These are phyloP conservation scores for Semaprochilodus insignis DNA, from an alignment of 2,797 vertebrate species.

Conservation along the genomic window DNA sequence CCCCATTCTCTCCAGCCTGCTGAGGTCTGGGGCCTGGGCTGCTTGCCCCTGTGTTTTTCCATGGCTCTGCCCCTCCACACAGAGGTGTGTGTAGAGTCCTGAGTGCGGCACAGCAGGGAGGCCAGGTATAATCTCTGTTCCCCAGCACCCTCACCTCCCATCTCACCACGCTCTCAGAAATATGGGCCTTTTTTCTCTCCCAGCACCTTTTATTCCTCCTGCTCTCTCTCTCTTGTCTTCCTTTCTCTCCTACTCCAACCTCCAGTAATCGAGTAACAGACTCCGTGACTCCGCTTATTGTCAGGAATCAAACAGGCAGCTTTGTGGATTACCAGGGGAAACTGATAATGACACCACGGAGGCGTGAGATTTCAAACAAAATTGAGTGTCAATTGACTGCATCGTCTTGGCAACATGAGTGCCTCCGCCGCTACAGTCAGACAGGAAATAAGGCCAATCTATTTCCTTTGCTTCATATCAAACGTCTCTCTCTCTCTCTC, in stretches of 20 bases:
- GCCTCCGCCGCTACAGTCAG: conserved; percentile 67
- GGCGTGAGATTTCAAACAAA: conserved; percentile 83
- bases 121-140: conserved; percentile 68
- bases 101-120: conserved; percentile 45
- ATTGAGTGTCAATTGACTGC: conserved; percentile 82
- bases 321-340: conserved; percentile 82
- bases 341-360: conserved; percentile 81
- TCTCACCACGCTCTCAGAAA: conserved; percentile 54
- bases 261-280: conserved; percentile 78
- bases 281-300: conserved; percentile 73
- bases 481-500: conserved; percentile 62
- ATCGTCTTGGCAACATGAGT: conserved; percentile 77
- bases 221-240: conserved; percentile 71
- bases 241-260: conserved; percentile 68
- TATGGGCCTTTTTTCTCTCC: conserved; percentile 62
- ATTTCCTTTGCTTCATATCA: conserved; percentile 79
- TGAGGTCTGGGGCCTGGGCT: conserved; percentile 53
- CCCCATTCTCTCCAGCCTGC: conserved; percentile 79
- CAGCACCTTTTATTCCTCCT: conserved; percentile 60
- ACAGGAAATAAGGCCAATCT: conserved; percentile 82
- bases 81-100: conserved; percentile 51
- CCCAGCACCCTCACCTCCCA: conserved; percentile 61
- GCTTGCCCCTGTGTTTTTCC: conserved; percentile 48
- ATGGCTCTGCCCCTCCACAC: conserved; percentile 36
- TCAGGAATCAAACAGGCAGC: conserved; percentile 80